Percentiles rank a stretch among this genome's conserved stretches.
phyloP scores from a whole-genome alignment of 2,888 invertebrate species.

The Zele albiditarsus region DNA sequence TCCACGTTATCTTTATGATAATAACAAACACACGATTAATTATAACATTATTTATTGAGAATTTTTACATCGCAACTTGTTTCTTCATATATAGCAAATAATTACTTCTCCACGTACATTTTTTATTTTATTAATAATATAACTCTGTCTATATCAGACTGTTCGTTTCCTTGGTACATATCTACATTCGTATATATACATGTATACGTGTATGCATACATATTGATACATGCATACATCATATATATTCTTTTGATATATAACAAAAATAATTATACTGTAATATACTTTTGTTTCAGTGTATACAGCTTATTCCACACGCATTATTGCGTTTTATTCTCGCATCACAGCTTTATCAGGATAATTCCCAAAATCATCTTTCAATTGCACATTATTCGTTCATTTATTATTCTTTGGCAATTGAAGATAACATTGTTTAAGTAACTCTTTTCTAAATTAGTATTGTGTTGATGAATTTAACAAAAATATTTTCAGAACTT shows the following conservation, averaged over 20 bases:
- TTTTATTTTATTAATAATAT: not conserved
- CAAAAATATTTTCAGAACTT: conserved; percentile 11
- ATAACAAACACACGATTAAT: not conserved
- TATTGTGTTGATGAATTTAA: not conserved
- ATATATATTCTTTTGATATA: conserved; percentile 4
- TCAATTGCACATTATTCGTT: not conserved
- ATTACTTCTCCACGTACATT: not conserved
- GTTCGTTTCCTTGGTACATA: conserved; percentile 41
- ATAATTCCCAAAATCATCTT: conserved; percentile 33
- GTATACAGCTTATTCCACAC: conserved; percentile 4
- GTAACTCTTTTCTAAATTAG: not conserved
- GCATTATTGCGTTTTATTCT: not conserved
- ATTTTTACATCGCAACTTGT: conserved; percentile 5
- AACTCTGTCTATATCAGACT: conserved; percentile 39
- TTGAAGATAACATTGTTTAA: not conserved
- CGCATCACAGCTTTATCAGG: conserved; percentile 25
- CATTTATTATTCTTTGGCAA: conserved; percentile 33
- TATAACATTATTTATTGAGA: conserved; percentile 20
- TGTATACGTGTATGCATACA: not conserved
- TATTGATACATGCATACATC: not conserved
- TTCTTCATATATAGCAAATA: not conserved
- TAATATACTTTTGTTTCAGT: conserved; percentile 17
- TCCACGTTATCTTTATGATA: not conserved
- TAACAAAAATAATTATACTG: conserved; percentile 33
- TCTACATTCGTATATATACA: conserved; percentile 21